phyloP scores from a whole-genome alignment of 2,888 invertebrate species.

The Hirtodrosophila trivittata region DNA sequence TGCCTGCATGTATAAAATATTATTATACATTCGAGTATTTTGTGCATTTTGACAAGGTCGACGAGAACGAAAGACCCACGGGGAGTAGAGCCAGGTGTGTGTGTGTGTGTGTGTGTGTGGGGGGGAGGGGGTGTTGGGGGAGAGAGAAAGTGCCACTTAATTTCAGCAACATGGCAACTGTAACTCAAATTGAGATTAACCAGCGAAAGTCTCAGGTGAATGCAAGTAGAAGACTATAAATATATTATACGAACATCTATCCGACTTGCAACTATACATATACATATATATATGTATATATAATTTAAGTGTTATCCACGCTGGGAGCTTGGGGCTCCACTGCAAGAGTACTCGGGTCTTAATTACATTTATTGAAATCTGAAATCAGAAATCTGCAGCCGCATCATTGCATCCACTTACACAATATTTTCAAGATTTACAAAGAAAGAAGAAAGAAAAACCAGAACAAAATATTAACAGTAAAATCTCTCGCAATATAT shows the following conservation, averaged over 20 bases:
- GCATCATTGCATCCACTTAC: constrained; percentile 28
- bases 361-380: constrained; percentile 13
- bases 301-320: not conserved
- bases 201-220: constrained; percentile 11
- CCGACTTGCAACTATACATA: not conserved
- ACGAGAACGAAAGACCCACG: constrained; percentile 3
- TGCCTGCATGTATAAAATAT: constrained; percentile 39
- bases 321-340: not conserved
- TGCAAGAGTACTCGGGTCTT: constrained; percentile 22
- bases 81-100: constrained; percentile 18
- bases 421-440: constrained; percentile 47
- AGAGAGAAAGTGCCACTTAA: constrained; percentile 42
- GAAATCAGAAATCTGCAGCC: not conserved
- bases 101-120: not conserved
- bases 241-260: too few species aligned
- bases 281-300: not conserved
- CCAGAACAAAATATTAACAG: not conserved
- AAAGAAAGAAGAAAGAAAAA: not conserved
- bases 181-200: constrained; percentile 27
- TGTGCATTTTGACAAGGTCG: constrained; percentile 53
- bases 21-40: constrained; percentile 40
- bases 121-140: not conserved
- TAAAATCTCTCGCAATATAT: constrained; percentile 14
- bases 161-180: constrained; percentile 36
- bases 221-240: constrained; percentile 7